Conservation (phyloP, 2,888 invertebrate species). For the Lumbricus terrestris region DNA sequence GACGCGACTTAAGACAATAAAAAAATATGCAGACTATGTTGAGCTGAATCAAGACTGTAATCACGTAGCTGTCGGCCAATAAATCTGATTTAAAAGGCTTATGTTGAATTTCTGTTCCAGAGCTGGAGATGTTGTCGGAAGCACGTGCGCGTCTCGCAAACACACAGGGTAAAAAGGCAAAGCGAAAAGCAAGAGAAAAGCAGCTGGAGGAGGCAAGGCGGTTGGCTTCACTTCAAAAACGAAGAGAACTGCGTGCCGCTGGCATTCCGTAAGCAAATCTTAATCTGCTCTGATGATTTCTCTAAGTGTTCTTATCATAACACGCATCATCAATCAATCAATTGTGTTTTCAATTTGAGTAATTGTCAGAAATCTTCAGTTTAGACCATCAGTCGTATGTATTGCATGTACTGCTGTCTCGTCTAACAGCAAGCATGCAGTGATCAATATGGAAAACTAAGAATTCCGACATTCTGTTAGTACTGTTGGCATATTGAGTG, state of each 20-base stretch:
- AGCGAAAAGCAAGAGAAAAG: constrained; percentile 83
- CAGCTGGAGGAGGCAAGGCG: constrained; percentile 93
- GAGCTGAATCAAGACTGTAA: no score
- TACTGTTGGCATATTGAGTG: neutral
- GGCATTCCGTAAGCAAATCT: constrained; percentile 69
- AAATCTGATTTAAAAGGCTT: no score
- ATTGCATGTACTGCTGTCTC: no score
- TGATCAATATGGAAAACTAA: no score
- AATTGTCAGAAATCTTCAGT: no score
- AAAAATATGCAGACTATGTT: no score
- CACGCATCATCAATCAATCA: no score
- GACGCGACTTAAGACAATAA: no score
- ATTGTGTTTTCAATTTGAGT: no score
- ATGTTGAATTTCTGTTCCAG: constrained; percentile 61
- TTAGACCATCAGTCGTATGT: no score
- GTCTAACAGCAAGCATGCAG: no score
- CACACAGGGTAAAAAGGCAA: constrained; percentile 78
- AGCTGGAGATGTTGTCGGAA: constrained; percentile 98
- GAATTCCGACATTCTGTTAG: neutral
- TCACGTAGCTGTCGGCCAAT: no score
- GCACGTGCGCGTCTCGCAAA: constrained; percentile 96
- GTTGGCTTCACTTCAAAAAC: constrained; percentile 92
- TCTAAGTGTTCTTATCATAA: neutral
- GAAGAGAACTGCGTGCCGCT: constrained; percentile 94
- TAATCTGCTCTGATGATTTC: neutral